phyloP scores from a whole-genome alignment of 2,888 invertebrate species.

The Incurvaria masculella region DNA sequence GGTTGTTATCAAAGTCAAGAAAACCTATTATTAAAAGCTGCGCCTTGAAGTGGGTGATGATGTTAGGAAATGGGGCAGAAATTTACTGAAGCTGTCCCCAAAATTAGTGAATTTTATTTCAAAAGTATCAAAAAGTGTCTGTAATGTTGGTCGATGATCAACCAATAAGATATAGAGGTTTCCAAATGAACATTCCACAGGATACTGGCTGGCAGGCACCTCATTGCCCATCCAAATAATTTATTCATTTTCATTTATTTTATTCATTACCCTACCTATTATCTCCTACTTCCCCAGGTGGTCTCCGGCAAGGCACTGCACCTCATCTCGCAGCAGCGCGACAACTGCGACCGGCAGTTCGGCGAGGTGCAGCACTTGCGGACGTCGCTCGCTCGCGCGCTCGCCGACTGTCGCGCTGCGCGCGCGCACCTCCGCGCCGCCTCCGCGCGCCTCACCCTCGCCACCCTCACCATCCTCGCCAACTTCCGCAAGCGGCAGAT shows the following conservation, averaged over 20 bases:
- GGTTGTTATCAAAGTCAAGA: no score
- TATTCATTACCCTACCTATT: not conserved
- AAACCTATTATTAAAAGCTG: no score
- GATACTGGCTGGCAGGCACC: not conserved
- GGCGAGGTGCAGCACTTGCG: slow-evolving; percentile 70
- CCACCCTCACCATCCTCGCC: slow-evolving; percentile 85
- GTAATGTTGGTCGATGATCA: not conserved
- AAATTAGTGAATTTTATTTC: no score
- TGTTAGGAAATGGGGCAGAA: no score
- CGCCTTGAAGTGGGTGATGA: no score
- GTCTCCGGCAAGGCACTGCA: slow-evolving; percentile 93
- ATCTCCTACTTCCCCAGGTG: slow-evolving; percentile 44
- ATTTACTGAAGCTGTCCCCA: no score
- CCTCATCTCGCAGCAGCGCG: slow-evolving; percentile 88
- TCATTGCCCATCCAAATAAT: not conserved
- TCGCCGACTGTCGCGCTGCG: slow-evolving; percentile 70
- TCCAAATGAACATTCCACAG: not conserved
- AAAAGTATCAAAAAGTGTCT: no score
- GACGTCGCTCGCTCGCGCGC: slow-evolving; percentile 63
- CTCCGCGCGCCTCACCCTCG: slow-evolving; percentile 77
- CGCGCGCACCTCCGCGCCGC: slow-evolving; percentile 71
- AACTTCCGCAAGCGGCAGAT: slow-evolving; percentile 88
- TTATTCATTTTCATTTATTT: not conserved
- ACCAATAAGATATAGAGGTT: not conserved
- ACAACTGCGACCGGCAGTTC: slow-evolving; percentile 83